Conservation (phyloP, 2,888 invertebrate genomes). For the Xestoiulus laeticollis region DNA sequence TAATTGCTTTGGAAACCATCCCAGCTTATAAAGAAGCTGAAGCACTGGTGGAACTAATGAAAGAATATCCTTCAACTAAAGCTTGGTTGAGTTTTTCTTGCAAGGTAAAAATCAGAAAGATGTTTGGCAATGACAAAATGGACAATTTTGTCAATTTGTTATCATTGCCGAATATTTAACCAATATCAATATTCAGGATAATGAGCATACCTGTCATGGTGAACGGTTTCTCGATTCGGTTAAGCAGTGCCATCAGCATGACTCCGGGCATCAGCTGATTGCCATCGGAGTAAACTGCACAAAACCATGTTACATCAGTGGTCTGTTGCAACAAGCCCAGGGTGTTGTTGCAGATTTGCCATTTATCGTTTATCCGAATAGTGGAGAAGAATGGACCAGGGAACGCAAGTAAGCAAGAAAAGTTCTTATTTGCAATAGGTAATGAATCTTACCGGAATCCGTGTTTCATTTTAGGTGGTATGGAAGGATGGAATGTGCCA, state of each 20-base stretch:
- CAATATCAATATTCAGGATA: conserved; percentile 69
- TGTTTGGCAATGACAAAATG: not conserved
- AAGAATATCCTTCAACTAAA: conserved; percentile 79
- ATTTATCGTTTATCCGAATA: conserved; percentile 91
- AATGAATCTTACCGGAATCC: not conserved
- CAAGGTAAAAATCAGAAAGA: no score
- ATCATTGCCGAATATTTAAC: not conserved
- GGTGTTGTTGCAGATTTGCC: conserved; percentile 65
- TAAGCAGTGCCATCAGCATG: conserved; percentile 63
- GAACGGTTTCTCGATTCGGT: conserved; percentile 81
- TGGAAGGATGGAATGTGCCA: conserved; percentile 59
- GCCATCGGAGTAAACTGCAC: conserved; percentile 93
- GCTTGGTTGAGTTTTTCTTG: conserved; percentile 92
- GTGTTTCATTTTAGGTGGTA: not conserved
- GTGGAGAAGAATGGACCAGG: conserved; percentile 82
- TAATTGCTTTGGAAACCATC: conserved; percentile 91
- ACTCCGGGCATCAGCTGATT: conserved; percentile 74
- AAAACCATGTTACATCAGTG: conserved; percentile 72
- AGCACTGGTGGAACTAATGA: conserved; percentile 79
- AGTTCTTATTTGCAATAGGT: not conserved
- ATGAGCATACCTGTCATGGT: conserved; percentile 76
- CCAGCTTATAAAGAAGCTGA: conserved; percentile 86
- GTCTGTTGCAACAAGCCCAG: conserved; percentile 66
- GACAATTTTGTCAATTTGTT: not conserved
- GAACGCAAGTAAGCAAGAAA: conserved; percentile 59